Conservation (phyloP, 1,140 invertebrate genomes). For the Nylanderia fulva region DNA sequence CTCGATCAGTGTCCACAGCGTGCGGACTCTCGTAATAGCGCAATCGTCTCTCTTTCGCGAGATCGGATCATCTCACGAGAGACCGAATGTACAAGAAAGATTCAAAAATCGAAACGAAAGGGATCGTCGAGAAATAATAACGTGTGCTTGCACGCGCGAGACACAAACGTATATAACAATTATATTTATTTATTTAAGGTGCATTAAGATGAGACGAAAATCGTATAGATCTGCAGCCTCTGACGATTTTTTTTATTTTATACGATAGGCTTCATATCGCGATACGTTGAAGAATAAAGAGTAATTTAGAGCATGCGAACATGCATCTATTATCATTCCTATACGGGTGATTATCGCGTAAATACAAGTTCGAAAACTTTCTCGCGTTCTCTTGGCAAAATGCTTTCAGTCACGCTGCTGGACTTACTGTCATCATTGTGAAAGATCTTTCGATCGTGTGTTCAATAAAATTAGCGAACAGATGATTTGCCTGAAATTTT, state of each 20-base stretch:
- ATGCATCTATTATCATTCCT: slow-evolving; percentile 44
- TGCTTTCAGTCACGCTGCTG: not conserved
- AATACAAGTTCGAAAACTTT: slow-evolving; percentile 52
- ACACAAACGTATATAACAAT: not conserved
- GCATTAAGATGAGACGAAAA: too few species aligned
- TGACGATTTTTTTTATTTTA: slow-evolving; percentile 7
- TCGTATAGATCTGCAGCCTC: not conserved
- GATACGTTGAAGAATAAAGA: slow-evolving; percentile 4
- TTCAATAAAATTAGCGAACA: not conserved
- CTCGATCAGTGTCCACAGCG: slow-evolving; percentile 37
- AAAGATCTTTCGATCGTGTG: not conserved
- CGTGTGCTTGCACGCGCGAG: too few species aligned
- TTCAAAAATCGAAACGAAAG: not conserved
- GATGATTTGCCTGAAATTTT: not conserved
- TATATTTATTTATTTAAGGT: not conserved
- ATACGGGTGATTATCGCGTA: slow-evolving; percentile 44
- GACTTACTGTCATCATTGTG: not conserved
- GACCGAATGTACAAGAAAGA: not conserved
- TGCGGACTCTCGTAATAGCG: slow-evolving; percentile 29
- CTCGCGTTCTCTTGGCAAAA: slow-evolving; percentile 13
- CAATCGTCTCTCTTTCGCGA: not conserved
- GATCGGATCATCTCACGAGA: not conserved
- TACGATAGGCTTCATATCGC: not conserved
- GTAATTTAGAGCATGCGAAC: not conserved
- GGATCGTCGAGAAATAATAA: not conserved